Evolutionary conservation across 2,888 invertebrate genomes (phyloP), one percentile per base, ranked within the genome.

Genomic region (Perizoma flavofasciatum): DNA sequence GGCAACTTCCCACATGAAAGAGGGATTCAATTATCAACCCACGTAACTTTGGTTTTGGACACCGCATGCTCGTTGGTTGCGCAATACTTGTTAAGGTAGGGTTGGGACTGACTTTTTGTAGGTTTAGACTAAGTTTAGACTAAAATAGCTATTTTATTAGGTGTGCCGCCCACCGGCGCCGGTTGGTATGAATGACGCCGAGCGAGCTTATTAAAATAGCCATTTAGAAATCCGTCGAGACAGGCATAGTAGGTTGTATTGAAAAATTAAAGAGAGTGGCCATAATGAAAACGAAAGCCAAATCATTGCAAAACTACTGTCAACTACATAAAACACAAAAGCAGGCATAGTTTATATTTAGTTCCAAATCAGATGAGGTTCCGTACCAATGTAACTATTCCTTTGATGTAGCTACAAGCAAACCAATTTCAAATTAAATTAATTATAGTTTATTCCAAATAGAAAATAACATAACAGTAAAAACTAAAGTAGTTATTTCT

Each of bases 381-480:
- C 33, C 39, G 10, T 51, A 39, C 55, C 6, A 55, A 48, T 51
- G 51, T 52, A 59, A 59, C 53, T 54, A 63, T 60, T 45, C 60
- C 56, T 64, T 64, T 60, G 60, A 62, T 51, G 51, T 56, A 11
- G 41, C 52, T 49, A 46, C 49, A 33, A 60, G 52, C 56, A 49
- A 53, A 56, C 56, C 53, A 61, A 56, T 61, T 61, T 49, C 56
- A 61, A 61, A 46, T 53, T 61, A 34, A 46, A n/a, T n/a, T n/a
- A n/a, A n/a, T n/a, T n/a, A n/a, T n/a, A n/a, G n/a, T n/a, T n/a
- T n/a, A n/a, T n/a, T n/a, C n/a, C n/a, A n/a, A n/a, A n/a, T n/a
- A n/a, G n/a, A n/a, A n/a, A n/a, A n/a, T n/a, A n/a, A n/a, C n/a
- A n/a, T n/a, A n/a, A n/a, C n/a, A n/a, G n/a, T n/a, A n/a, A n/a